phyloP scores from a whole-genome alignment of 2,113 vertebrate species.

The Macheiramphus alcinus region DNA sequence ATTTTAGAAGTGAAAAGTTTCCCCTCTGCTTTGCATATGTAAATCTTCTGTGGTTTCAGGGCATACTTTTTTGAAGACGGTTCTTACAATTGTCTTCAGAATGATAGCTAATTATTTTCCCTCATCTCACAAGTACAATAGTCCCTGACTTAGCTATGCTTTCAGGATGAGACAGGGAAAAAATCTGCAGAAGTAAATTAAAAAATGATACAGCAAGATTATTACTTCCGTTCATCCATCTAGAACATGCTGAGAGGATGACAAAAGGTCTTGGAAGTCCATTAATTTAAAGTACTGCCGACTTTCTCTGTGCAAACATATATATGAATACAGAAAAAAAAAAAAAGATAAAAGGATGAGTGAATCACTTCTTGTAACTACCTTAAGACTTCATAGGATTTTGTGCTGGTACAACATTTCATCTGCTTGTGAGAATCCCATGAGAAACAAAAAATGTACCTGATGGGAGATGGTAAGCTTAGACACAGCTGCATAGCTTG shows the following conservation, averaged over 20 bases:
- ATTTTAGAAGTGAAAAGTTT: neutral
- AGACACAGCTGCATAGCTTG: neutral
- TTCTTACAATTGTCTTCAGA: neutral
- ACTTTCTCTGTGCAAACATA: neutral
- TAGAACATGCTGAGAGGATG: neutral
- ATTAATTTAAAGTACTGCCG: constrained; percentile 16
- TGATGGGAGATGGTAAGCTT: neutral
- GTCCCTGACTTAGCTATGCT: neutral
- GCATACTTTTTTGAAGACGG: neutral
- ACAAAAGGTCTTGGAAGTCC: neutral
- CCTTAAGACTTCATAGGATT: neutral
- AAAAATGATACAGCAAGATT: neutral
- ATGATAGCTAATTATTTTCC: neutral
- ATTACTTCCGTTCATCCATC: neutral
- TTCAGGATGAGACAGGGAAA: neutral
- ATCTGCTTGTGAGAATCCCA: neutral
- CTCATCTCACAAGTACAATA: neutral
- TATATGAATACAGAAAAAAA: neutral
- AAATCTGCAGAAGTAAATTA: neutral
- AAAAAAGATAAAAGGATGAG: neutral
- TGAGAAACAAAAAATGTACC: neutral
- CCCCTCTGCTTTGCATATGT: neutral
- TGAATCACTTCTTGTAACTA: neutral
- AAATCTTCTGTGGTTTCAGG: neutral
- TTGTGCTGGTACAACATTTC: neutral